These are phyloP conservation scores for Drosophila incognita DNA, from an alignment of 2,888 invertebrate species.

Conservation along the genomic window DNA sequence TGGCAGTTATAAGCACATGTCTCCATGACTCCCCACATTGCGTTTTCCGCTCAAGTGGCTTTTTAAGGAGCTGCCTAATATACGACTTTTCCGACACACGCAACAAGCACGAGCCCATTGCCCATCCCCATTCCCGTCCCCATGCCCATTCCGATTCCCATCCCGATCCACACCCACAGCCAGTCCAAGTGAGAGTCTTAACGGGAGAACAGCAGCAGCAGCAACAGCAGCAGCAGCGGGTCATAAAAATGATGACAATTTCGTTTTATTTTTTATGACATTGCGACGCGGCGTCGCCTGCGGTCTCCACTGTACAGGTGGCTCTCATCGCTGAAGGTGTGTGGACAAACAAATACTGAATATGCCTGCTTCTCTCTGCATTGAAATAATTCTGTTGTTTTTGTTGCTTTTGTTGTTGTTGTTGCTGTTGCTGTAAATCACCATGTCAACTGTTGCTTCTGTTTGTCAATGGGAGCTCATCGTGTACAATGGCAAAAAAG, in stretches of 20 bases:
- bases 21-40: conserved; percentile 15
- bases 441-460: conserved; percentile 67
- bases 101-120: conserved; percentile 44
- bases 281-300: conserved; percentile 55
- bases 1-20: conserved; percentile 1
- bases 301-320: conserved; percentile 60
- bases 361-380: conserved; percentile 24
- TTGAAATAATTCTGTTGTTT: conserved; percentile 43
- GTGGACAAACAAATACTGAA: conserved; percentile 31
- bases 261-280: conserved; percentile 75
- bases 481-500: conserved; percentile 36
- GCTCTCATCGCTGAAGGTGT: conserved; percentile 24
- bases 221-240: conserved; percentile 53
- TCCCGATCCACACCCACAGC: neutral
- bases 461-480: conserved; percentile 10
- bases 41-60: conserved; percentile 62
- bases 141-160: neutral
- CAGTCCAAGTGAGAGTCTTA: conserved; percentile 20
- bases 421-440: conserved; percentile 69
- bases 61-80: conserved; percentile 75
- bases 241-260: conserved; percentile 78
- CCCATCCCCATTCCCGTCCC: neutral
- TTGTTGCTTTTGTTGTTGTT: neutral
- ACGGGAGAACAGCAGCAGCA: conserved; percentile 52
- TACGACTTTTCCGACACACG: conserved; percentile 72